phyloP scores from a whole-genome alignment of 1,140 invertebrate genomes.

The Anastrepha obliqua region DNA sequence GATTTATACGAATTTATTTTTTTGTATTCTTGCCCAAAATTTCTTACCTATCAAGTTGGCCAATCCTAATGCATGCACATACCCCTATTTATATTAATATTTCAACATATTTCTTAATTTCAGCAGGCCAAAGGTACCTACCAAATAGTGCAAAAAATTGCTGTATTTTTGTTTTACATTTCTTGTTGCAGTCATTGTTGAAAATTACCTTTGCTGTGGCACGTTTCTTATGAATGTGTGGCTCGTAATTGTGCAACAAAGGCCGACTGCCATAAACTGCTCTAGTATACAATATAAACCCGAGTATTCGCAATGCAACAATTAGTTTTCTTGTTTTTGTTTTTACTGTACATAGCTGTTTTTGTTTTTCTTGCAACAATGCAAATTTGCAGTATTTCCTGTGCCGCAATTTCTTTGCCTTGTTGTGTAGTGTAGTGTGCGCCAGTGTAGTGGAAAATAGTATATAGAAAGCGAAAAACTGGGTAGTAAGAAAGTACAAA shows the following conservation, averaged over 20 bases:
- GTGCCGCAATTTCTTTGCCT: conserved; percentile 38
- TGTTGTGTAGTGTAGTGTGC: not conserved
- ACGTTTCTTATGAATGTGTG: conserved; percentile 24
- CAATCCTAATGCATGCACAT: too few species aligned
- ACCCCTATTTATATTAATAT: not conserved
- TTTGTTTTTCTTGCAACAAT: conserved; percentile 40
- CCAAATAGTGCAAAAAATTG: not conserved
- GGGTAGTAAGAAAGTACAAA: conserved; percentile 46
- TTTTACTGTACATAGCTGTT: not conserved
- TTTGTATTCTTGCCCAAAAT: too few species aligned
- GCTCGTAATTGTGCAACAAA: conserved; percentile 32
- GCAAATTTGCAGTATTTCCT: conserved; percentile 49
- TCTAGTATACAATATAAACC: conserved; percentile 22
- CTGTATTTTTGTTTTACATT: not conserved
- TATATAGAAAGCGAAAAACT: conserved; percentile 28
- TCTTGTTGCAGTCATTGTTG: not conserved
- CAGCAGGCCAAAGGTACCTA: conserved; percentile 22
- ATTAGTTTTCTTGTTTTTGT: conserved; percentile 31
- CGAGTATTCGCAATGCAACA: conserved; percentile 45
- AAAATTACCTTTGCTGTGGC: conserved; percentile 25
- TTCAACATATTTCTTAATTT: not conserved
- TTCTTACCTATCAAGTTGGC: not conserved
- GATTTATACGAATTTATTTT: not conserved
- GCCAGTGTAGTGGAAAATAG: not conserved
- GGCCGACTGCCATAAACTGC: not conserved